Evolutionary conservation across 2,888 invertebrate genomes (phyloP), one percentile per base, ranked within the genome.

Genomic region (Nysson spinosus): DNA sequence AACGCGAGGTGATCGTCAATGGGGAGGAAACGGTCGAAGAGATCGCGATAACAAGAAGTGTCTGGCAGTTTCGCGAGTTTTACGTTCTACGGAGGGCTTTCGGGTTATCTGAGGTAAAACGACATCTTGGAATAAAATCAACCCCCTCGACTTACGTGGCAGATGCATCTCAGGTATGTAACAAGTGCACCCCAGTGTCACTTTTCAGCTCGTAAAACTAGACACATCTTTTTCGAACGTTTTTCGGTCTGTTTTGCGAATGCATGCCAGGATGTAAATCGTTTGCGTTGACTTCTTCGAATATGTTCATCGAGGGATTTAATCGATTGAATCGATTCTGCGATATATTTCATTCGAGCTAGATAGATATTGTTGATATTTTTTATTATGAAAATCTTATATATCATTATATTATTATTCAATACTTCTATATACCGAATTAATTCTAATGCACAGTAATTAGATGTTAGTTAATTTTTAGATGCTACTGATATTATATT

Each of bases 1-100:
- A 3, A 24, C 17, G 5, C 6, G n/a, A 7, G n/a, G n/a, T 7
- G 39, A 49, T 34, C 9, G 12, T 16, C 14, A 34, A 24, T 40
- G 43, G 34, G 17, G 11, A 12, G 20, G 47, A 56, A 51, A 47
- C 30, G 39, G 26, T 43, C 20, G 44, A 14, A 24, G 6, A 11
- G 14, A 50, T 39, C 47, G 55, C 37, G 30, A 22, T 42, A 37
- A 50, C 42, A 32, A 46, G 37, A 42, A 35, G 46, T 19, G 32
- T 4, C 39, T 24, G 54, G 55, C 35, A 47, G 16, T 43, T 57
- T 14, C 16, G 50, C 35, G 37, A 42, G 55, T 69, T 72, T 72
- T 69, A 72, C 69, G 57, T 40, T 17, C 37, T 50, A 57, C 51
- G 32, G 30, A 32, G 39, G 46, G 56, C 22, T 68, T 72, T 64